phyloP scores from a whole-genome alignment of 2,888 invertebrate species.

The Tenthredo mesomela region DNA sequence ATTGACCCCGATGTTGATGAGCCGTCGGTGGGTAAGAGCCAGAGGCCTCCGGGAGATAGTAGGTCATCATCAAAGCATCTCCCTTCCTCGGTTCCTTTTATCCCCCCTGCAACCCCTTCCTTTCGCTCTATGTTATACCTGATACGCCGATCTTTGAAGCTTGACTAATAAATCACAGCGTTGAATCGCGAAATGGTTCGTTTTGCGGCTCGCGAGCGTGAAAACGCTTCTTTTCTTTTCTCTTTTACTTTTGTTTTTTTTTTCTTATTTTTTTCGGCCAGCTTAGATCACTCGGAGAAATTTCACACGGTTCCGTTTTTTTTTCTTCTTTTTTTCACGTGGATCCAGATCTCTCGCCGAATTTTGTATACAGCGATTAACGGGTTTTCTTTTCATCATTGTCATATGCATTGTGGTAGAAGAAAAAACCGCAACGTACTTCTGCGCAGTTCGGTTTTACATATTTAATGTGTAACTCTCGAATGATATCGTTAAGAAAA shows the following conservation, averaged over 20 bases:
- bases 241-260: neutral
- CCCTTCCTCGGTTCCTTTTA: slow-evolving; percentile 12
- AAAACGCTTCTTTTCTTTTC: slow-evolving; percentile 8
- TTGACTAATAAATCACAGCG: slow-evolving; percentile 34
- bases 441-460: neutral
- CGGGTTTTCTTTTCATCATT: neutral
- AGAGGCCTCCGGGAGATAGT: slow-evolving; percentile 75
- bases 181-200: slow-evolving; percentile 33
- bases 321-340: neutral
- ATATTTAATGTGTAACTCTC: neutral
- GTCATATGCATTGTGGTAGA: neutral
- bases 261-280: neutral
- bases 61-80: slow-evolving; percentile 68
- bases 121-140: slow-evolving; percentile 9
- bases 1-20: slow-evolving; percentile 49
- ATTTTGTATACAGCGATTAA: neutral
- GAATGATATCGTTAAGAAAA: neutral
- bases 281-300: slow-evolving; percentile 2
- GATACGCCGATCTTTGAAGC: neutral
- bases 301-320: neutral
- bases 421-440: neutral
- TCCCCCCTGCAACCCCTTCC: neutral
- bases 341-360: neutral
- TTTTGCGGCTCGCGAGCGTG: slow-evolving; percentile 43
- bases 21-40: slow-evolving; percentile 33